Percentiles rank a stretch among this genome's conserved stretches.
Evolutionary conservation across 2,888 invertebrate species (phyloP).

Genomic region (Craniophora ligustri): DNA sequence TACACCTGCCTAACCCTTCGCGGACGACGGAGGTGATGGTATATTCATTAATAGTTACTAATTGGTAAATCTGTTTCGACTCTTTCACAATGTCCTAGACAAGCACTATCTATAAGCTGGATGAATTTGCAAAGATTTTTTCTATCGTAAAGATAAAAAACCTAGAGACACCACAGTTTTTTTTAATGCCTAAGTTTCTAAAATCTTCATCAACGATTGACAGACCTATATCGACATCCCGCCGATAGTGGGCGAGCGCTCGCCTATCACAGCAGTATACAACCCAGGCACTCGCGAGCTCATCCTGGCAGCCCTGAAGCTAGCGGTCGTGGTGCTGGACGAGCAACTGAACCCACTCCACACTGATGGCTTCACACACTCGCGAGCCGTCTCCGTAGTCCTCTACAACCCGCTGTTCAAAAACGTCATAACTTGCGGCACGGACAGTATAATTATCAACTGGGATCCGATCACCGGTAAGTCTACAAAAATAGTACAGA

Average conservation of each 20-base stretch:
- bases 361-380: conserved; percentile 93
- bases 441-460: conserved; percentile 94
- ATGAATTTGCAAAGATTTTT: too few species aligned
- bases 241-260: conserved; percentile 89
- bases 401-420: conserved; percentile 93
- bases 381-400: conserved; percentile 91
- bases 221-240: conserved; percentile 91
- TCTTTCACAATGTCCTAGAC: too few species aligned
- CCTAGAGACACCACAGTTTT: too few species aligned
- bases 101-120: too few species aligned
- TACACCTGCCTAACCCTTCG: too few species aligned
- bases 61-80: too few species aligned
- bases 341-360: conserved; percentile 90
- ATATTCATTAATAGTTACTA: too few species aligned
- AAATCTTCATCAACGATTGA: background rate
- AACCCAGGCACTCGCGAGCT: conserved; percentile 90
- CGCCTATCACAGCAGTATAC: conserved; percentile 89
- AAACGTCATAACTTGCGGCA: conserved; percentile 92
- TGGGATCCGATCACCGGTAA: conserved; percentile 93
- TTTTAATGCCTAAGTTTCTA: too few species aligned
- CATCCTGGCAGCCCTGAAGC: conserved; percentile 90
- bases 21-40: too few species aligned
- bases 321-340: conserved; percentile 90
- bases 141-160: too few species aligned
- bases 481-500: background rate